phyloP scores from a whole-genome alignment of 2,888 invertebrate species.

The Anoncus sp. region DNA sequence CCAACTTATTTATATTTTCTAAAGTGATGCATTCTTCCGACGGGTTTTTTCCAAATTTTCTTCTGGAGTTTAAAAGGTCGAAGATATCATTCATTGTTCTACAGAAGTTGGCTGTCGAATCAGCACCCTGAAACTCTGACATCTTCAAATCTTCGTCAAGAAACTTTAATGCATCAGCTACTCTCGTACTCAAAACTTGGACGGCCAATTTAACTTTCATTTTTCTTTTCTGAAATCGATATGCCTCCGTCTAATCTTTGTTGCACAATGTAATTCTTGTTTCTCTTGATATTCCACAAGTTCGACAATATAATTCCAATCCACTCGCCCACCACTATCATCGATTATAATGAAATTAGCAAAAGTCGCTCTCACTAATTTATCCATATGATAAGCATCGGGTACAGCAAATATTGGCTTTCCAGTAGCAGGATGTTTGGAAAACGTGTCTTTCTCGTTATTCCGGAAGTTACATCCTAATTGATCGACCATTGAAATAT shows the following conservation, averaged over 20 bases:
- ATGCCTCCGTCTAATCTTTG: constrained; percentile 11
- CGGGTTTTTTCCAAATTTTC: constrained; percentile 5
- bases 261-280: constrained; percentile 10
- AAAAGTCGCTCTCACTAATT: constrained; percentile 3
- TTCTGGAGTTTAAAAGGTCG: constrained; percentile 13
- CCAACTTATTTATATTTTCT: neutral
- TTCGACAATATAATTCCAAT: constrained; percentile 25
- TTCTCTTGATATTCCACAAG: constrained; percentile 16
- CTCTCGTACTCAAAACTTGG: no score
- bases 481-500: constrained; percentile 61
- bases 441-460: neutral
- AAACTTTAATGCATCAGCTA: neutral
- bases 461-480: constrained; percentile 42
- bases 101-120: no score
- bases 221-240: constrained; percentile 13
- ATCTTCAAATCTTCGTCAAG: constrained; percentile 13
- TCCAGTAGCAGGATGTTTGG: constrained; percentile 4
- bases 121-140: neutral
- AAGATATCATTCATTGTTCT: neutral
- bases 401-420: neutral
- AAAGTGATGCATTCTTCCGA: constrained; percentile 11
- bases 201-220: no score
- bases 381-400: constrained; percentile 4
- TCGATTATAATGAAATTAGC: constrained; percentile 16
- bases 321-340: constrained; percentile 9